A percentile compares a stretch with the other conserved stretches of the same genome.
These are phyloP conservation scores for Blera fallax DNA, from an alignment of 2,888 invertebrate species.

Conservation along the genomic window DNA sequence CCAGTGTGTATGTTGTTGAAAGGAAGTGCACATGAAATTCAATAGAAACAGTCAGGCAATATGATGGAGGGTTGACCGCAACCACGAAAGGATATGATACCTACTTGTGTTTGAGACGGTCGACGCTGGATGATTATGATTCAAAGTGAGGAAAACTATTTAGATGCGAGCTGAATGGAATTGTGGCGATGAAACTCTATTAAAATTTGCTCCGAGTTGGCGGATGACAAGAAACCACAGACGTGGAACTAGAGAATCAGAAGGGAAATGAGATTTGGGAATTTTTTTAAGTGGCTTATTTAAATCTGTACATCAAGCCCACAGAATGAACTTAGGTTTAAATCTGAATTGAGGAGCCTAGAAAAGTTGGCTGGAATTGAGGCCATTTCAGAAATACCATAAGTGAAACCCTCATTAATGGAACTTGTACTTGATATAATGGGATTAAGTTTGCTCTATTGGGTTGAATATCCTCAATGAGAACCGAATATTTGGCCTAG, in stretches of 20 bases:
- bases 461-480: too few relatives aligned
- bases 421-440: too few relatives aligned
- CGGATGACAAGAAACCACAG: constrained; percentile 1
- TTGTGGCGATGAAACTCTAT: constrained; percentile 17
- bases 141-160: constrained; percentile 16
- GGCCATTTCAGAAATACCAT: not conserved
- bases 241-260: not conserved
- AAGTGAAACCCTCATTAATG: too few relatives aligned
- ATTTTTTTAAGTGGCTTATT: not conserved
- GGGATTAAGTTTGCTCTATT: too few relatives aligned
- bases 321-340: not conserved
- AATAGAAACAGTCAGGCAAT: constrained; percentile 22
- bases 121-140: constrained; percentile 32
- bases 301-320: not conserved
- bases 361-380: not conserved
- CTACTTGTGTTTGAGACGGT: not conserved
- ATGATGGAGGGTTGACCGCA: constrained; percentile 40
- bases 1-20: constrained; percentile 16
- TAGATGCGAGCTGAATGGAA: constrained; percentile 14
- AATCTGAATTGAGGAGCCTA: not conserved
- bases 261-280: not conserved
- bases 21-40: constrained; percentile 57
- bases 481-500: too few relatives aligned
- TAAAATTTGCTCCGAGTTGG: not conserved
- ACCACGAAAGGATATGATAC: constrained; percentile 41